Evolutionary conservation across 2,888 invertebrate species (phyloP), one percentile per base, ranked within the genome.

Genomic region (Aproaerema taeniolella): DNA sequence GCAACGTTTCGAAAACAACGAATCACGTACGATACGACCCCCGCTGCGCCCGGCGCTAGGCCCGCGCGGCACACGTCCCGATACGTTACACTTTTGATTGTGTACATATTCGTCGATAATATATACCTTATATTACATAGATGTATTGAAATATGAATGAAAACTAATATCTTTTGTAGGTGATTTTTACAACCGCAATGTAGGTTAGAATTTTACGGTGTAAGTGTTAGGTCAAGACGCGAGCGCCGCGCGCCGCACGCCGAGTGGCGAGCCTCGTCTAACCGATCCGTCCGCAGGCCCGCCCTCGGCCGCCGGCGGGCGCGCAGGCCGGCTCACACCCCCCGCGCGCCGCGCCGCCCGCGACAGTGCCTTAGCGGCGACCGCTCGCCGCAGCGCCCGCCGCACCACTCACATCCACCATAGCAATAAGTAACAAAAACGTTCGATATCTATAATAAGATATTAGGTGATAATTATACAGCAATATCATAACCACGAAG

Each of bases 151-250:
- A 83, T 78, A 78, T 77, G 85, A 78, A 87, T 79, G 83, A 83
- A 86, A 42, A 85, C 77, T 86, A 86, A 86, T 87, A 87, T 87
- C 87, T 87, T 87, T 87, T 87, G 87, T 87, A 87, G 87, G 81
- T 77, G 83, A 86, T 83, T 85, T 87, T 87, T 87, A 87, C 87
- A 87, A 87, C 75, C 74, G 85, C 83, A 83, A 80, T 66, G 85
- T 85, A 85, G 85, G 79, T 80, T 83, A 83, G 77, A 70, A 65
- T 70, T 68, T 68, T 75, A 80, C 62, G 59, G 65, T 67, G 74
- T 82, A 83, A 80, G 81, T 74, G 69, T 66, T 75, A 71, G 70
- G 71, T 73, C 67, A 67, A 76, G 72, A 73, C 68, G 75, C 74
- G 76, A 76, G 72, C 72, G 75, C 70, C 73, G 70, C 70, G 72